Conservation (phyloP, 2,888 invertebrate genomes). For the Perdita meconis region DNA sequence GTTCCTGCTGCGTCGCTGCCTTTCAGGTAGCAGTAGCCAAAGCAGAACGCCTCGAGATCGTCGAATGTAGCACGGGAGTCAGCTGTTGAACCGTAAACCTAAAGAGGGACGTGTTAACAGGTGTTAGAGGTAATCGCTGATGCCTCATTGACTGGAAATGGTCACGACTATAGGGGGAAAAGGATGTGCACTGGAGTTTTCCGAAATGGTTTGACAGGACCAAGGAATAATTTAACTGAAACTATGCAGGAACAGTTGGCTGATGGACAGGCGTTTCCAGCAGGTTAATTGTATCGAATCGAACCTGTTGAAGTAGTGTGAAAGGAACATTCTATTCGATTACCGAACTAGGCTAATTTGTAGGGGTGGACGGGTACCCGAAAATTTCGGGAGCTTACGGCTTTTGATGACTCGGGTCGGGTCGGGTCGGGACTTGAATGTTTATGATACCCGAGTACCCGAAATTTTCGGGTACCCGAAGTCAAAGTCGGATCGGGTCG, state of each 20-base stretch:
- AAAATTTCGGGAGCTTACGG: no score
- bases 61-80: conserved; percentile 70
- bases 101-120: conserved; percentile 80
- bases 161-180: conserved; percentile 37
- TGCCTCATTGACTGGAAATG: conserved; percentile 76
- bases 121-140: conserved; percentile 79
- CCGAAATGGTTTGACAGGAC: conserved; percentile 9
- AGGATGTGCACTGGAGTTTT: conserved; percentile 44
- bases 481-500: no score
- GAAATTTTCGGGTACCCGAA: no score
- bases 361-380: no score
- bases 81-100: conserved; percentile 74
- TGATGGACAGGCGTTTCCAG: conserved; percentile 26
- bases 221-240: conserved; percentile 23
- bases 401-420: no score
- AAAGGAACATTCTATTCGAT: neutral
- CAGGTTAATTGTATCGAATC: neutral
- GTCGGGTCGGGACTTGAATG: no score
- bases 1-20: conserved; percentile 75
- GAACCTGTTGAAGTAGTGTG: neutral
- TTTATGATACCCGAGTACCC: no score
- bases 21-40: conserved; percentile 72
- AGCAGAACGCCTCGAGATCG: conserved; percentile 71
- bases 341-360: no score
- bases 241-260: conserved; percentile 50